Evolutionary conservation across 2,797 vertebrate species (phyloP).

Genomic region (Lepidocolaptes lacrymiger): DNA sequence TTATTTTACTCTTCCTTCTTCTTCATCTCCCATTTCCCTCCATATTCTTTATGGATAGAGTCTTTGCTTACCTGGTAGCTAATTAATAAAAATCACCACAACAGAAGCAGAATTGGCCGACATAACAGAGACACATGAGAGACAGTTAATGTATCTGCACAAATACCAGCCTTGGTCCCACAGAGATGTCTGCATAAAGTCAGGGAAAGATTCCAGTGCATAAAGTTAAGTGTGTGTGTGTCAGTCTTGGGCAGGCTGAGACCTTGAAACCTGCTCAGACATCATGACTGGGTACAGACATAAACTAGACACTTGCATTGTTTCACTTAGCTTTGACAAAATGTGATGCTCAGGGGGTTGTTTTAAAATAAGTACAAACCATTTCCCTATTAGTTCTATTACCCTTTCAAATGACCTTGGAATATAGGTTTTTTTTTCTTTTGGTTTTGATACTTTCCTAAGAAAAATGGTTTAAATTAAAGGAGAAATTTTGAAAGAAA

Average conservation of each 20-base stretch:
- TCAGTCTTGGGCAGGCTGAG: slow-evolving; percentile 17
- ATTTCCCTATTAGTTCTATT: not conserved
- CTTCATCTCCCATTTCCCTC: not conserved
- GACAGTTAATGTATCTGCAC: not conserved
- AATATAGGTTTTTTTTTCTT: not conserved
- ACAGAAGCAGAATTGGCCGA: not conserved
- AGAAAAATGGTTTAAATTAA: not conserved
- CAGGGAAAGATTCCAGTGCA: not conserved
- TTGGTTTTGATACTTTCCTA: not conserved
- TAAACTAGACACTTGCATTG: slow-evolving; percentile 3
- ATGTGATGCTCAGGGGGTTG: not conserved
- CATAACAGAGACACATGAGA: not conserved
- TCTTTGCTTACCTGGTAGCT: not conserved
- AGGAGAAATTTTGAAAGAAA: not conserved
- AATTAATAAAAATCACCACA: not conserved
- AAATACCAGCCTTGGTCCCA: not conserved
- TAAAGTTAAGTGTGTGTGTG: not conserved
- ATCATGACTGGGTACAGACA: slow-evolving; percentile 10
- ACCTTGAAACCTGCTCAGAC: slow-evolving; percentile 38
- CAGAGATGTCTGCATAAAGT: not conserved
- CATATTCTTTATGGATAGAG: not conserved
- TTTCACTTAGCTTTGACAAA: slow-evolving; percentile 31
- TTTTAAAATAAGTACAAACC: slow-evolving; percentile 13
- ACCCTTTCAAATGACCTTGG: not conserved
- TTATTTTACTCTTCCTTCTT: not conserved